Evolutionary conservation across 2,888 invertebrate species (phyloP).

Genomic region (Heliconius sara): DNA sequence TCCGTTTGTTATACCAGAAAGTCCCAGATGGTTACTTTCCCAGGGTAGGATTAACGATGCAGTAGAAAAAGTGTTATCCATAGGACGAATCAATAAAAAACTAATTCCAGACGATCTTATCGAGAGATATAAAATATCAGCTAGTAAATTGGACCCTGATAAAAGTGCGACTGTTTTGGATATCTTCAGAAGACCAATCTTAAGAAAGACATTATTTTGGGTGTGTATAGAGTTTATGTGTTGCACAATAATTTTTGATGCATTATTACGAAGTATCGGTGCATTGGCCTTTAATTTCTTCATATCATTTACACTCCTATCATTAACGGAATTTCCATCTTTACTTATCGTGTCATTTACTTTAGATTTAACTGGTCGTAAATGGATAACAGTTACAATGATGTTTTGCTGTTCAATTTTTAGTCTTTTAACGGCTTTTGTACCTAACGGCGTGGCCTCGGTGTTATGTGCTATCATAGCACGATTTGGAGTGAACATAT

Average conservation of each 20-base stretch:
- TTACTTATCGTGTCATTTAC: conserved; percentile 61
- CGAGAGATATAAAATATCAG: conserved; percentile 57
- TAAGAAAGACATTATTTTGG: conserved; percentile 60
- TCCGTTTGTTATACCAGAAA: conserved; percentile 67
- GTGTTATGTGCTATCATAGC: conserved; percentile 65
- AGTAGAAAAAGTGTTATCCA: conserved; percentile 57
- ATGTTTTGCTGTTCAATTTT: conserved; percentile 54
- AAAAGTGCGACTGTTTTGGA: conserved; percentile 55
- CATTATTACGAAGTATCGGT: conserved; percentile 64
- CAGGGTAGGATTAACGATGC: conserved; percentile 66
- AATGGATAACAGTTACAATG: conserved; percentile 54
- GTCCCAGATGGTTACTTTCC: conserved; percentile 70
- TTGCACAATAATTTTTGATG: conserved; percentile 62
- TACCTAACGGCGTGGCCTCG: conserved; percentile 59
- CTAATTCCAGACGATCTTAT: conserved; percentile 57
- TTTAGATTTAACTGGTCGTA: conserved; percentile 65
- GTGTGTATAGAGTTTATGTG: conserved; percentile 62
- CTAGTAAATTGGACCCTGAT: conserved; percentile 44
- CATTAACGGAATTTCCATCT: conserved; percentile 71
- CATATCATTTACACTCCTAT: conserved; percentile 67
- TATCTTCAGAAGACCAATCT: conserved; percentile 58
- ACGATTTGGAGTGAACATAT: conserved; percentile 66
- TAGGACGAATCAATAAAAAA: conserved; percentile 63
- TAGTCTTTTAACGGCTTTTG: conserved; percentile 61
- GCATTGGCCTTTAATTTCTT: conserved; percentile 68